Evolutionary conservation across 2,888 invertebrate genomes (phyloP), one percentile per base, ranked within the genome.

Genomic region (Chymomyza procnemis): DNA sequence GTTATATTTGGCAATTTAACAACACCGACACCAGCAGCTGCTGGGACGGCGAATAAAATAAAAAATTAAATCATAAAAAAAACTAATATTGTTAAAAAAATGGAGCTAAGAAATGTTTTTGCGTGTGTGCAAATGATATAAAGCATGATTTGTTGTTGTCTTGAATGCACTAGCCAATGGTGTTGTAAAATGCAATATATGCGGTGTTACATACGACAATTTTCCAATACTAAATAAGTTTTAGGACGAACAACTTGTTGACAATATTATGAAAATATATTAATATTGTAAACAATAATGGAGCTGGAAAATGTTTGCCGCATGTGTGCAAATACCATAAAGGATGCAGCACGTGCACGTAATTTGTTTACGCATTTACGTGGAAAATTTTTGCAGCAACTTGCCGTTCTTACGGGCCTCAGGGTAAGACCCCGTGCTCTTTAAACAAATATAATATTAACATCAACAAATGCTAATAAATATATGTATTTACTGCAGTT

Each of bases 251-350:
- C n/a, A n/a, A n/a, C n/a, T n/a, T n/a, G n/a, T n/a, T n/a, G n/a
- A n/a, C n/a, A n/a, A n/a, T n/a, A n/a, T n/a, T n/a, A n/a, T n/a
- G n/a, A n/a, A n/a, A n/a, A n/a, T n/a, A n/a, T n/a, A n/a, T n/a
- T n/a, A n/a, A n/a, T n/a, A n/a, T n/a, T n/a, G n/a, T n/a, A n/a
- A n/a, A n/a, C n/a, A 57, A 64, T 34, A 9, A 72, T 74, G 48
- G 30, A 59, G 41, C 65, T 87, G 2, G 12, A 18, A 12, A 61
- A 73, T 4, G 70, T 80, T 52, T 83, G 82, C 12, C 78, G 82
- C 0, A 56, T 84, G 4, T 83, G 82, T 19, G 88, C 88, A 0
- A 87, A 86, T n/a, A 78, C 70, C 56, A 80, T 83, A 26, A 86
- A 72, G 21, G 84, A 78, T 6, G 66, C 65, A n/a, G 71, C 48